Evolutionary conservation across 2,888 invertebrate species (phyloP).

Genomic region (Rhagium mordax): DNA sequence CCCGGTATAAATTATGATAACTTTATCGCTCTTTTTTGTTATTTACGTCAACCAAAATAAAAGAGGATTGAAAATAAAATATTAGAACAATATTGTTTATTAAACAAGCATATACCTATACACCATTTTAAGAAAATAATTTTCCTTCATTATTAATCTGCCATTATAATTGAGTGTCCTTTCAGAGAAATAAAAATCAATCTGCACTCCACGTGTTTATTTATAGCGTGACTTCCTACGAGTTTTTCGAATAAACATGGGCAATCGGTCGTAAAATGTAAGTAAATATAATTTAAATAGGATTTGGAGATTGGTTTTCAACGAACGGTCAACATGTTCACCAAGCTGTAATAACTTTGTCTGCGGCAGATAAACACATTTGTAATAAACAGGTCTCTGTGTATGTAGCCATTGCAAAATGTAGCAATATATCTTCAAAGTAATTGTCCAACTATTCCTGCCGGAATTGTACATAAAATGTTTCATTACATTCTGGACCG

Average conservation of each 20-base stretch:
- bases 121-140: too few species aligned
- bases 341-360: slow-evolving; percentile 5
- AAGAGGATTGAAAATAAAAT: too few species aligned
- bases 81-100: too few species aligned
- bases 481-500: not conserved
- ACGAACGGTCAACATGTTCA: not conserved
- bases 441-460: not conserved
- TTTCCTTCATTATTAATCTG: too few species aligned
- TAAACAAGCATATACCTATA: too few species aligned
- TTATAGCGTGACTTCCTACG: not conserved
- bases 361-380: not conserved
- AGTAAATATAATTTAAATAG: not conserved
- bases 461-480: not conserved
- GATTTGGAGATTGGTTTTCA: not conserved
- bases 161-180: too few species aligned
- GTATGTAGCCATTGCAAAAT: not conserved
- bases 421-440: not conserved
- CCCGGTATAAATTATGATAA: too few species aligned
- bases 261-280: not conserved
- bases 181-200: not conserved
- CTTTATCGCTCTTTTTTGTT: too few species aligned
- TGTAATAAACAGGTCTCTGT: not conserved
- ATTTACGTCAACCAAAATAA: too few species aligned
- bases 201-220: not conserved
- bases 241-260: not conserved